phyloP scores from a whole-genome alignment of 2,797 vertebrate species.

The Centroberyx gerrardi region DNA sequence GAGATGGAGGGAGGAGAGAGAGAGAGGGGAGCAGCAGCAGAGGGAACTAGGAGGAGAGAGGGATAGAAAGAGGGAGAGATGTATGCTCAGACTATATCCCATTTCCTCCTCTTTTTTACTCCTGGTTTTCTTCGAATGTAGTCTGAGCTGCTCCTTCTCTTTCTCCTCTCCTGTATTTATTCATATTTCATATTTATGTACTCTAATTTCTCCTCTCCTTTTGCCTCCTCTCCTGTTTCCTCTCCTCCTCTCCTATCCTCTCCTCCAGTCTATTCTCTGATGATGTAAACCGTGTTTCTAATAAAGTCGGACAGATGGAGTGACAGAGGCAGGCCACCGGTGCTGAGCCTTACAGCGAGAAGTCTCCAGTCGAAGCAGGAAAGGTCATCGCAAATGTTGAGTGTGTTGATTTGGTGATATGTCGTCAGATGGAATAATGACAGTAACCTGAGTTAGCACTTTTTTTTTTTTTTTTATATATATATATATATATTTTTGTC shows the following conservation, averaged over 20 bases:
- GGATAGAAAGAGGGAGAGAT: neutral
- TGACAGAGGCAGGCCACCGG: neutral
- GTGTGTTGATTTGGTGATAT: constrained; percentile 5
- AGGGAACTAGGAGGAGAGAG: neutral
- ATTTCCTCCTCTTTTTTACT: neutral
- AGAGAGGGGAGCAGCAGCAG: constrained; percentile 10
- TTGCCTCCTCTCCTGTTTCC: neutral
- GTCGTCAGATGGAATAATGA: constrained; percentile 30
- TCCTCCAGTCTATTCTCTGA: neutral
- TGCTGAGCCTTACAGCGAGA: neutral
- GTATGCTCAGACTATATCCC: constrained; percentile 6
- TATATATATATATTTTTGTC: neutral
- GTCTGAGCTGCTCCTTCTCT: no score
- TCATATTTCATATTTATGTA: no score
- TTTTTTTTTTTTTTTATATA: constrained; percentile 1
- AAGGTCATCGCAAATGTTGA: constrained; percentile 12
- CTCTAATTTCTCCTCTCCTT: neutral
- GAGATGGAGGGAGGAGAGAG: neutral
- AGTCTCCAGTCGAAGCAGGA: neutral
- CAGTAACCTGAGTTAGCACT: constrained; percentile 3
- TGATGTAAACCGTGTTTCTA: neutral
- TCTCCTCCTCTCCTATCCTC: neutral
- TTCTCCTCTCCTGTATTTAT: no score
- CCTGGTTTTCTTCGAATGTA: neutral
- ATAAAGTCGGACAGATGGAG: constrained; percentile 4